These are phyloP conservation scores for Indicator maculatus DNA, from an alignment of 2,113 vertebrate species.

Conservation along the genomic window DNA sequence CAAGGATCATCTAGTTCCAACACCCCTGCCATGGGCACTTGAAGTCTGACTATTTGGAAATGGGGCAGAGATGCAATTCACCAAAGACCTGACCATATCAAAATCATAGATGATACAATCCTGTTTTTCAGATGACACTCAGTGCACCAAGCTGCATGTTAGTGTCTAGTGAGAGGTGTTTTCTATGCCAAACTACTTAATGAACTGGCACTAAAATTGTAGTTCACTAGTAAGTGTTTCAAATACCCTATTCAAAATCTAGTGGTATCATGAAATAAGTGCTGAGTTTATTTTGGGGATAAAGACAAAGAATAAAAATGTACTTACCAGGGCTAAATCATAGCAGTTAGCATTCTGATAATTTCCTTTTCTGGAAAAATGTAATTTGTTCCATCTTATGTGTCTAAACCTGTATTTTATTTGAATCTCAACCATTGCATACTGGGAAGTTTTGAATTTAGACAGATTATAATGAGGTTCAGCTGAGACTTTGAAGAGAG, in stretches of 20 bases:
- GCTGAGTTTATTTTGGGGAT: background rate
- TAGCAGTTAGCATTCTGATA: background rate
- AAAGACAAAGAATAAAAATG: background rate
- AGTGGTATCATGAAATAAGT: background rate
- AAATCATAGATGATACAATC: background rate
- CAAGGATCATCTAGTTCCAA: too few relatives aligned
- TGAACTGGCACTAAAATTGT: background rate
- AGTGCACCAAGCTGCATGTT: rapidly evolving
- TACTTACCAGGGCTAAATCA: background rate
- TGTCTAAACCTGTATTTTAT: background rate
- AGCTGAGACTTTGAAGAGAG: background rate
- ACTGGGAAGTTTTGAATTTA: background rate
- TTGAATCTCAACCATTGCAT: background rate
- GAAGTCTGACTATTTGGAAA: background rate
- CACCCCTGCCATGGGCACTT: background rate
- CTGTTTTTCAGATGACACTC: background rate
- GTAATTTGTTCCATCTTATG: background rate
- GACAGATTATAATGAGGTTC: background rate
- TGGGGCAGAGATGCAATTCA: background rate
- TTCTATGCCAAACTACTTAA: background rate
- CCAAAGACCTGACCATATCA: background rate
- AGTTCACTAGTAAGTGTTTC: background rate
- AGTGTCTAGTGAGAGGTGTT: background rate
- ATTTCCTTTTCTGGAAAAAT: background rate
- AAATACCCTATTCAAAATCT: background rate